Percentiles rank a stretch among this genome's conserved stretches.
These are phyloP conservation scores for Torymus auratus DNA, from an alignment of 2,888 invertebrate genomes.

Conservation along the genomic window DNA sequence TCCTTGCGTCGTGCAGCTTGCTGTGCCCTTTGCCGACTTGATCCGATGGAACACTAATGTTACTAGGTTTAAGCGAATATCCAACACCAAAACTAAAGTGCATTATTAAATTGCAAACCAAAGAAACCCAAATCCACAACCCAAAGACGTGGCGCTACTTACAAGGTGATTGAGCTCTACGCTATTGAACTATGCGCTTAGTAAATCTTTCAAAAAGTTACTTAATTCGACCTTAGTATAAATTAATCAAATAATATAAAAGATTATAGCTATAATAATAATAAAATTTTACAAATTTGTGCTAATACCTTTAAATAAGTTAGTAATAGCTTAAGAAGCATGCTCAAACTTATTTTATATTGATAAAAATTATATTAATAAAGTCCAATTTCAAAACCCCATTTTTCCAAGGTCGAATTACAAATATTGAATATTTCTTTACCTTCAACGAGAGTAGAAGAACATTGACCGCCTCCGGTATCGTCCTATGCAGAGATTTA, in stretches of 20 bases:
- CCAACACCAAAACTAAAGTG: constrained; percentile 53
- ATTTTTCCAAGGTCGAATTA: constrained; percentile 22
- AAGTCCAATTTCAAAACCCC: too few species aligned
- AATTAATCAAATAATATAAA: neutral
- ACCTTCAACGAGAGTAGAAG: constrained; percentile 84
- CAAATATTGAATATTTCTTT: constrained; percentile 63
- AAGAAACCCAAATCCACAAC: constrained; percentile 35
- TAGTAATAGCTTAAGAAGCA: too few species aligned
- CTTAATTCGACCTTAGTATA: constrained; percentile 4
- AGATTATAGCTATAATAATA: neutral
- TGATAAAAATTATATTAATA: too few species aligned
- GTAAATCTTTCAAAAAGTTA: neutral
- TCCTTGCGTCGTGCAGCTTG: constrained; percentile 70
- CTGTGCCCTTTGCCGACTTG: constrained; percentile 68
- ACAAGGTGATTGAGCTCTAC: constrained; percentile 19
- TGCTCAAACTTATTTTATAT: too few species aligned
- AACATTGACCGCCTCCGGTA: constrained; percentile 84
- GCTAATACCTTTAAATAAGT: too few species aligned
- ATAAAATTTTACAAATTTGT: neutral
- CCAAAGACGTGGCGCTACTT: constrained; percentile 30
- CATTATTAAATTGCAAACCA: constrained; percentile 38
- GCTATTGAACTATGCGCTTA: neutral
- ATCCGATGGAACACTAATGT: constrained; percentile 66
- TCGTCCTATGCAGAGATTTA: constrained; percentile 81
- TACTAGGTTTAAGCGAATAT: constrained; percentile 59